These are phyloP conservation scores for Sturmia bella DNA, from an alignment of 2,888 invertebrate genomes.

Conservation along the genomic window DNA sequence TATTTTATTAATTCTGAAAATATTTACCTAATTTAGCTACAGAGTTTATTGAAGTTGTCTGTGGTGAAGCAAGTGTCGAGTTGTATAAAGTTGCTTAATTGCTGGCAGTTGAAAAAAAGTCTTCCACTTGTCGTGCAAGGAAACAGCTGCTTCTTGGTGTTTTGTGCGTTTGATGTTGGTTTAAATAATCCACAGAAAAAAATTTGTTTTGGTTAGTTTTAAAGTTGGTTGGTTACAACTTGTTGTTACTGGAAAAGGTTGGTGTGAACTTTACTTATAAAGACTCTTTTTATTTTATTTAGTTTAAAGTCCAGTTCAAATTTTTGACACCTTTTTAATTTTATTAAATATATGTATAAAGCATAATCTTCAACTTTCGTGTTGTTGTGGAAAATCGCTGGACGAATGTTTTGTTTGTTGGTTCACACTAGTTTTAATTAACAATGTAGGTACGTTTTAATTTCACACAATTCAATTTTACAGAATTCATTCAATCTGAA, in stretches of 20 bases:
- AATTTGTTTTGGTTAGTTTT: not conserved
- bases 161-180: slow-evolving; percentile 29
- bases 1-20: not conserved
- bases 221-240: slow-evolving; percentile 44
- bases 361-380: no score
- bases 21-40: slow-evolving; percentile 58
- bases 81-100: slow-evolving; percentile 46
- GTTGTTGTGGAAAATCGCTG: slow-evolving; percentile 17
- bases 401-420: slow-evolving; percentile 30
- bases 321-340: slow-evolving; percentile 1
- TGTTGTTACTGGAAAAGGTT: slow-evolving; percentile 31
- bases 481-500: slow-evolving; percentile 41
- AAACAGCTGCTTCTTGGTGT: slow-evolving; percentile 60
- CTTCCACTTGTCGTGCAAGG: slow-evolving; percentile 58
- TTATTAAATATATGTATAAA: no score
- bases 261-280: not conserved
- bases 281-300: slow-evolving; percentile 10
- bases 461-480: slow-evolving; percentile 55
- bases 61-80: not conserved
- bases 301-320: not conserved
- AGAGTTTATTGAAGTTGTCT: not conserved
- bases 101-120: slow-evolving; percentile 29
- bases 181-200: slow-evolving; percentile 44
- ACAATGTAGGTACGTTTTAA: slow-evolving; percentile 49
- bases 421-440: slow-evolving; percentile 1